Conservation (phyloP, 2,113 vertebrate genomes). For the Elephantulus edwardii region DNA sequence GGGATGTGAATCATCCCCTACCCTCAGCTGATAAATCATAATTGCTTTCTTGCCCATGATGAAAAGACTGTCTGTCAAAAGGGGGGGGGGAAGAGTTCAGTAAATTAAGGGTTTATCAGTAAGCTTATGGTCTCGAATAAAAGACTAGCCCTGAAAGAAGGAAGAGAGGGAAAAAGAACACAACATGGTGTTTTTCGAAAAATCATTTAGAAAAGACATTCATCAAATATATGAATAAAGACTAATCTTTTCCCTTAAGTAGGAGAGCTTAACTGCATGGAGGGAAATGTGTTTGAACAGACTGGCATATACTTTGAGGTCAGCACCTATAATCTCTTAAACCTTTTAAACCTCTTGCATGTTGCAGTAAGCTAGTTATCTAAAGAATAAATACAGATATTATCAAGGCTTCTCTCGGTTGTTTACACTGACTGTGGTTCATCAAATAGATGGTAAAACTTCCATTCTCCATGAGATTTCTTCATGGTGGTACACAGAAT, state of each 20-base stretch:
- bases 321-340: conserved; percentile 56
- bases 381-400: conserved; percentile 45
- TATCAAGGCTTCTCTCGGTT: neutral
- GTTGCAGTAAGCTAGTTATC: conserved; percentile 51
- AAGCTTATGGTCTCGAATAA: conserved; percentile 16
- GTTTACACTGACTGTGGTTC: neutral
- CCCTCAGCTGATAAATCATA: neutral
- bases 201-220: neutral
- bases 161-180: neutral
- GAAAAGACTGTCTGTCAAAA: neutral
- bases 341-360: conserved; percentile 59
- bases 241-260: conserved; percentile 27
- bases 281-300: conserved; percentile 59
- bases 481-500: neutral
- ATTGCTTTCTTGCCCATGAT: neutral
- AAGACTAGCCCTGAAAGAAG: neutral
- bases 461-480: neutral
- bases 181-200: neutral
- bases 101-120: neutral
- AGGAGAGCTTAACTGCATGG: neutral
- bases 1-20: neutral
- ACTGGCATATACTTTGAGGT: conserved; percentile 40
- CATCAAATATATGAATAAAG: conserved; percentile 3
- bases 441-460: neutral
- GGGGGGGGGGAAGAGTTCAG: neutral